Evolutionary conservation across 2,888 invertebrate species (phyloP).

Genomic region (Lissonota sp.): DNA sequence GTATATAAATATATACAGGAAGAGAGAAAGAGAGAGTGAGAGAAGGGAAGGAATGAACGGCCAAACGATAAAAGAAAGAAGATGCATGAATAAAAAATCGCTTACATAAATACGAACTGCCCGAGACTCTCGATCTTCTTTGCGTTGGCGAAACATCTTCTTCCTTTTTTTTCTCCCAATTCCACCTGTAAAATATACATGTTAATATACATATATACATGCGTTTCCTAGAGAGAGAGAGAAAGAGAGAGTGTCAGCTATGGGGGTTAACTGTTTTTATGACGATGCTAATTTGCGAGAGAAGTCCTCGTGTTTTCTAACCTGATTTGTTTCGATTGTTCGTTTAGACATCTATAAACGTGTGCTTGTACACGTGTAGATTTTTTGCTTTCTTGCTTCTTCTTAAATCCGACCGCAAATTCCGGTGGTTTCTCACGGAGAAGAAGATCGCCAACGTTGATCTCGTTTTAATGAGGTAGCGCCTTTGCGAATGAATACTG

Average conservation of each 20-base stretch:
- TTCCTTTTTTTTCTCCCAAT: conserved; percentile 16
- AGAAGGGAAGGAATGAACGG: conserved; percentile 60
- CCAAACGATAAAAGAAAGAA: conserved; percentile 60
- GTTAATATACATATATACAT: not conserved
- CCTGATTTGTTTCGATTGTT: conserved; percentile 60
- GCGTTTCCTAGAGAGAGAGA: conserved; percentile 45
- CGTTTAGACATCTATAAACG: conserved; percentile 17
- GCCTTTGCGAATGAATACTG: not conserved
- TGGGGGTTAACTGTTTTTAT: conserved; percentile 51
- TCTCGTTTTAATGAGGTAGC: conserved; percentile 61
- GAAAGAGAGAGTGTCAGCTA: conserved; percentile 52
- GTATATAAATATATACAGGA: conserved; percentile 44
- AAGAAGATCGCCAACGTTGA: conserved; percentile 25
- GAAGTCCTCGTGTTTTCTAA: conserved; percentile 51
- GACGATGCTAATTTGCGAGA: conserved; percentile 59
- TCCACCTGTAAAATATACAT: conserved; percentile 7
- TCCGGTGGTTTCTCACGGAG: conserved; percentile 46
- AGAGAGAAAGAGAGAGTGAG: conserved; percentile 51
- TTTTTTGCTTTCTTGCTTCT: no score
- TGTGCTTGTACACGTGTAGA: not conserved
- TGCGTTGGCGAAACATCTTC: conserved; percentile 51
- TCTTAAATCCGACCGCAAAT: no score
- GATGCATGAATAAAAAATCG: conserved; percentile 75
- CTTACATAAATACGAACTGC: conserved; percentile 74
- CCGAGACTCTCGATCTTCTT: conserved; percentile 64